Conservation (phyloP, 1,140 invertebrate genomes). For the Cotesia chilonis region DNA sequence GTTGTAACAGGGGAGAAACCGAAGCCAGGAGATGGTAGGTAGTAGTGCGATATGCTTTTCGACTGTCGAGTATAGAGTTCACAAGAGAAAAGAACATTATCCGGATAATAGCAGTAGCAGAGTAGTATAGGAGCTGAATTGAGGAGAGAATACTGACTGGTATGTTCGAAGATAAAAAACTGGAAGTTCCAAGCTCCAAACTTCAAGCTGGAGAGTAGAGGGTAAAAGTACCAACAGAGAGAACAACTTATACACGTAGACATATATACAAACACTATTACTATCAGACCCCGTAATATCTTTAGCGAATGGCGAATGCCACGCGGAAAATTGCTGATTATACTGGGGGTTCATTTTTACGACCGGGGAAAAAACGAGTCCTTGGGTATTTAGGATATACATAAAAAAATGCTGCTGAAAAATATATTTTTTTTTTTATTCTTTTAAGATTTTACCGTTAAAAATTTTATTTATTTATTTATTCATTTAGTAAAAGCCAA, state of each 20-base stretch:
- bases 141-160: no score
- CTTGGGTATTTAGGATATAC: neutral
- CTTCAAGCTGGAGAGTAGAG: neutral
- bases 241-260: neutral
- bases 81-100: slow-evolving; percentile 23
- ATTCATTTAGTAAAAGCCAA: neutral
- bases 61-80: neutral
- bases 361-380: slow-evolving; percentile 28
- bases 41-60: slow-evolving; percentile 28
- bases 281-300: slow-evolving; percentile 7
- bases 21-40: slow-evolving; percentile 12
- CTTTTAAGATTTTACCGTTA: neutral
- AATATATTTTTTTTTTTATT: slow-evolving; percentile 10
- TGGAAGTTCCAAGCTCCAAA: no score
- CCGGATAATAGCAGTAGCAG: slow-evolving; percentile 23
- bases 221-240: slow-evolving; percentile 11
- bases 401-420: neutral
- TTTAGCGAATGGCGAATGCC: slow-evolving; percentile 29
- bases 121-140: neutral
- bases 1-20: no score
- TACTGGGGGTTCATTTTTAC: slow-evolving; percentile 36
- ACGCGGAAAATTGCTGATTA: slow-evolving; percentile 39
- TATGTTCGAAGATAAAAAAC: no score
- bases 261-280: no score
- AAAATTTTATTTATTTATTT: slow-evolving; percentile 24